Base-by-base conservation (phyloP, 2,888 invertebrate genomes). In the Drosophila mulleri region DNA sequence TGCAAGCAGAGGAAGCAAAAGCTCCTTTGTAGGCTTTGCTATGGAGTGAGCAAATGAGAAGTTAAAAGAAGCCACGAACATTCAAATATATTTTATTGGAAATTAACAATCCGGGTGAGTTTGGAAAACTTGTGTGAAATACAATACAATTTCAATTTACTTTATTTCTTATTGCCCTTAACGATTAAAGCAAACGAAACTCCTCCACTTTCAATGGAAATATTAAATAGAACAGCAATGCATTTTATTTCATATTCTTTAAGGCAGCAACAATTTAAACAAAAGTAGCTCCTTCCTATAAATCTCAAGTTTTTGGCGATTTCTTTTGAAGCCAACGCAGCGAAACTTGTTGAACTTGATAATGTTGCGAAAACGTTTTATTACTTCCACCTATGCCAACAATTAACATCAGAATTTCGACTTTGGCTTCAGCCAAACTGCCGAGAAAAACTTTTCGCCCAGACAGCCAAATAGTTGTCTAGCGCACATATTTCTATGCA, bases 381-480 rank as follows among this genome's bases (percentile, higher is more conserved):
- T 84, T 87, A 87, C 87, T 84, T 85, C 87, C 84, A 85, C 84
- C 80, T 84, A 85, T 87, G 84, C 78, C 76, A 84, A 82, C 87
- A 85, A 85, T 85, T 85, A 87, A 74, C 87, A 87, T 84, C 84
- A 78, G 80, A 87, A 85, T 85, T 72, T 78, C 65, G 67, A 59
- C 71, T 58, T 63, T 39, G 62, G 60, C 59, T 59, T 23, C 47
- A 70, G 52, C 42, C 64, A 64, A 71, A 16, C 54, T 42, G 73
- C 59, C n/a, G 59, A 63, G 44, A 56, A 66, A 76, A 83, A 45
- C 35, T 73, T 83, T 83, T 74, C 14, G 56, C 53, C 71, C 78
- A 78, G 82, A 82, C 84, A 74, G 60, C 56, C 63, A 57, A 69
- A 77, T 83, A 86, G 72, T 83, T 81, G 75, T 50, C 16, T 66